Base-by-base conservation (phyloP, 2,113 vertebrate genomes). In the Antigone vipio region DNA sequence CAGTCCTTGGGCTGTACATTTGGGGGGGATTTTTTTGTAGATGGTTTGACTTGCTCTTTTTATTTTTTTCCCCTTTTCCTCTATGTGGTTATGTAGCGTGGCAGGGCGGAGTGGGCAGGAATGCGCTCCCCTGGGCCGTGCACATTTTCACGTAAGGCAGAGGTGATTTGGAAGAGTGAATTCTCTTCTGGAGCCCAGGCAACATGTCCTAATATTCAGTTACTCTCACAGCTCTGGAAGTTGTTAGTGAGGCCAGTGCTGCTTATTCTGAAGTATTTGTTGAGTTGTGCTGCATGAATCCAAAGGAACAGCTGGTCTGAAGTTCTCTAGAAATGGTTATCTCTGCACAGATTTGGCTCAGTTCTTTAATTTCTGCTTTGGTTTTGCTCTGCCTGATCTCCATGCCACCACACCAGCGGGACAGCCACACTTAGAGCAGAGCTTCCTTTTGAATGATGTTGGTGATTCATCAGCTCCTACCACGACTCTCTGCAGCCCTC, bases 351-450 rank as follows among this genome's bases (percentile, higher is more conserved):
- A 64, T 87, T 87, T 6, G 5, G 18, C 19, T 66, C 13, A 79
- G 62, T 84, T 60, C 67, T 85, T 77, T 76, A 60, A 87, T 91
- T 94, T 85, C 58, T 94, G 38, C 82, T 69, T 94, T 88, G 53
- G n/a, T 69, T 94, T 94, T 90, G 24, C 5, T 76, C 82, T 77
- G 60, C 38, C 47, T 59, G 45, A 18, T 64, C 77, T 79, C 44
- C 23, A 16, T 15, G 55, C 29, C 83, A 44, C 35, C 19, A 38
- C 71, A 79, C 19, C 29, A 76, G 71, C 62, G 66, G 55, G 35
- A 69, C 40, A 69, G 52, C 58, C 6, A 7, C 78, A 47, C 62
- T 88, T 32, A 21, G 9, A 64, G 69, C 50, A 80, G 45, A 90
- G 35, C 27, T 75, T 64, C 40, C 24, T 58, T 89, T 84, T 79